Conservation (phyloP, 2,113 vertebrate genomes). For the Silurus meridionalis region DNA sequence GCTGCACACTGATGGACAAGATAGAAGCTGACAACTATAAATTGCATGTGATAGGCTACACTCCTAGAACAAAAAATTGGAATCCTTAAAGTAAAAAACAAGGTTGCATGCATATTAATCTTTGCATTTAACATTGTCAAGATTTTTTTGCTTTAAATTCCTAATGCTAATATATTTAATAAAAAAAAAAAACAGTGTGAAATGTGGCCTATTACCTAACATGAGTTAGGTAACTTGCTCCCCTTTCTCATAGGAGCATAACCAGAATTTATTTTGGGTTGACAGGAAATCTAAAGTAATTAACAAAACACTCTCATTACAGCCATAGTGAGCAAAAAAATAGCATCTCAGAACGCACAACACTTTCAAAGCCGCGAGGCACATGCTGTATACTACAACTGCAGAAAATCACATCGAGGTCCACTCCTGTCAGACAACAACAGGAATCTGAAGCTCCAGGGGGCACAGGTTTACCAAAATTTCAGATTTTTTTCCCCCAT, state of each 20-base stretch:
- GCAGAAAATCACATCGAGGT: neutral
- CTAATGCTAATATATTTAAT: too few species aligned
- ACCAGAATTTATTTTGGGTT: neutral
- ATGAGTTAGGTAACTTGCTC: neutral
- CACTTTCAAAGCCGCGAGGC: neutral
- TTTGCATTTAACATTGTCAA: neutral
- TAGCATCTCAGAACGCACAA: neutral
- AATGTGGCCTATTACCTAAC: neutral
- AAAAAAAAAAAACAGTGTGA: too few species aligned
- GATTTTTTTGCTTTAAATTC: too few species aligned
- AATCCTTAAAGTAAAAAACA: neutral
- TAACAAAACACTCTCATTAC: neutral
- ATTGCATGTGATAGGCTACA: neutral
- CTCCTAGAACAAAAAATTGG: neutral
- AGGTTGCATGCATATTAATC: neutral
- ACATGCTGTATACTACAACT: neutral
- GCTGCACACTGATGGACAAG: neutral
- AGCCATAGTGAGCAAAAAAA: neutral
- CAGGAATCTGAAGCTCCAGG: neutral
- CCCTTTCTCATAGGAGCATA: neutral
- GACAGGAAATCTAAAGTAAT: neutral
- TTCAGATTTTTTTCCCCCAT: neutral
- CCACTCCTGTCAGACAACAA: neutral
- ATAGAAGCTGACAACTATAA: neutral
- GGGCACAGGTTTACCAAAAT: neutral